Base-by-base conservation (phyloP, 2,113 vertebrate genomes). In the Perca schrenkii region DNA sequence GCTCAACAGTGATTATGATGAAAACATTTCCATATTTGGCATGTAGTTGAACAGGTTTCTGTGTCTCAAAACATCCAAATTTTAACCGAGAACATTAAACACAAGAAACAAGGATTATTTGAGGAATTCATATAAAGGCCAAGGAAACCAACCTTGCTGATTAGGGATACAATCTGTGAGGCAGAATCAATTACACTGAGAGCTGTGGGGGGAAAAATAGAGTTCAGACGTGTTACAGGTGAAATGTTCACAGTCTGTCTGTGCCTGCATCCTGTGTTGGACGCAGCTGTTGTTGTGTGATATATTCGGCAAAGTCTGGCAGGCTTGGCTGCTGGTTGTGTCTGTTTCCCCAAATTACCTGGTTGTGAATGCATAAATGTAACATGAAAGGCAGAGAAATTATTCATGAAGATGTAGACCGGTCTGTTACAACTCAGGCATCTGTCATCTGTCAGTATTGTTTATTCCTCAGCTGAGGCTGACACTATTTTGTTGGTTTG, bases 371-470 rank as follows among this genome's bases (percentile, higher is more conserved):
- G 63, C 65, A 72, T 86, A 80, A 88, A 82, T 68, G 64, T 88
- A 86, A 71, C 83, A 81, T 90, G 71, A 93, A 88, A 92, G 75
- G 79, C 64, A 75, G 69, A 28, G 57, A 83, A 91, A 86, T 90
- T 83, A 89, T 84, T 91, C 84, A 91, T 80, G 79, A 92, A 79
- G 82, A 78, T 84, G 83, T 90, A 78, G 74, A 74, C 69, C 43
- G 11, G 64, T 65, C 79, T 83, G 74, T 53, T 71, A 72, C 88
- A 84, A 81, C 77, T 69, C 80, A 65, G 63, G 73, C 91, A 93
- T 90, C 92, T 92, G 92, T 93, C 91, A 91, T 81, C 86, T 92
- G 93, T 91, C 92, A 90, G 70, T 84, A 81, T 85, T 90, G 89
- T 93, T 92, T 90, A 91, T 93, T 87, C 79, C 85, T 88, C 91